Evolutionary conservation across 2,888 invertebrate genomes (phyloP).

Genomic region (Nephrotoma flavescens): DNA sequence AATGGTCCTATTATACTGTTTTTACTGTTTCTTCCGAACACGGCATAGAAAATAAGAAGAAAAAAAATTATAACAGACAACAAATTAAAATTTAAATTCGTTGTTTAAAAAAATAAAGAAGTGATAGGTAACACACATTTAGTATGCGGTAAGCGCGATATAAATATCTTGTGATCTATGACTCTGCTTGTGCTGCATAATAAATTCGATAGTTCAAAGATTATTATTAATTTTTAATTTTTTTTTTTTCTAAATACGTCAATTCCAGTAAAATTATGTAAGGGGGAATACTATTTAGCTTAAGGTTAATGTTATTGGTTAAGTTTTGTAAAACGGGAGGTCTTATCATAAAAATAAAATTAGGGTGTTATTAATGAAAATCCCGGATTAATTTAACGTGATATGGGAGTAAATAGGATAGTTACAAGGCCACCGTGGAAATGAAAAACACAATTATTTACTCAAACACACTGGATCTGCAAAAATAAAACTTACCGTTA

Average conservation of each 20-base stretch:
- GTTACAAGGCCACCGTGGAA: no score
- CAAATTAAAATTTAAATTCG: background rate
- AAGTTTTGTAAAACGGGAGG: background rate
- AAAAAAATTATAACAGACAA: background rate
- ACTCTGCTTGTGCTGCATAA: background rate
- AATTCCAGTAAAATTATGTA: background rate
- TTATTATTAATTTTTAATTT: background rate
- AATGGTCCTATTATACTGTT: background rate
- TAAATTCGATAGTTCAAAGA: background rate
- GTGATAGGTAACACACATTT: background rate
- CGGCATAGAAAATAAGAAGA: background rate
- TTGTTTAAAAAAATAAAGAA: background rate
- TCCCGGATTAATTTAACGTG: no score
- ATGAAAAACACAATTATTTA: no score
- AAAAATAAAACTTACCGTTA: no score
- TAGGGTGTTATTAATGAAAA: background rate
- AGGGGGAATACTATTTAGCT: background rate
- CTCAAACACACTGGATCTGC: no score
- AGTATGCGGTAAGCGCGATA: background rate
- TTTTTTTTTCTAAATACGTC: background rate
- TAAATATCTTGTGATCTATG: background rate
- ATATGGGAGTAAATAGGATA: no score
- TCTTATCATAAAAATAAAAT: background rate
- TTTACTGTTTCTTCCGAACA: background rate
- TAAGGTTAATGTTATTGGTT: background rate